Conservation (phyloP, 2,888 invertebrate species). For the Tipula unca region DNA sequence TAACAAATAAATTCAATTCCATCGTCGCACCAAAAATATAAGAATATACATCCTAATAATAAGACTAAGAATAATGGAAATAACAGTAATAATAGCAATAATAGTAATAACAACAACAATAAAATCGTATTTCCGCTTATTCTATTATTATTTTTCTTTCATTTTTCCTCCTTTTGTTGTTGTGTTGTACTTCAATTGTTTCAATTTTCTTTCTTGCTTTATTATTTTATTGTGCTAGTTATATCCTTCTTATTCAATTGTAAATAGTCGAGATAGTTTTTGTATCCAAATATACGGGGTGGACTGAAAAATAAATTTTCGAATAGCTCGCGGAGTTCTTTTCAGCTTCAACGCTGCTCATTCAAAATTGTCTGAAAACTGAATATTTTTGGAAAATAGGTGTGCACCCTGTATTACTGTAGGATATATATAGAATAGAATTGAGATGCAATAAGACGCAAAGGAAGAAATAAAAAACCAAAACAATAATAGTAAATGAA, state of each 20-base stretch:
- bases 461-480: neutral
- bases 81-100: neutral
- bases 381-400: no score
- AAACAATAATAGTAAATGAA: neutral
- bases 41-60: neutral
- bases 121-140: neutral
- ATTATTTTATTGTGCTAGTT: conserved; percentile 2
- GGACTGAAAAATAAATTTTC: no score
- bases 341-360: no score
- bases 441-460: neutral
- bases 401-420: no score
- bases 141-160: neutral
- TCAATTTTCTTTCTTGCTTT: neutral
- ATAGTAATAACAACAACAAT: no score
- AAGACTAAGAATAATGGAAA: neutral
- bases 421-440: neutral
- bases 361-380: no score
- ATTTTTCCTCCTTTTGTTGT: neutral
- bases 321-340: no score
- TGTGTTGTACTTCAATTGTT: neutral
- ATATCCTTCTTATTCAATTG: neutral
- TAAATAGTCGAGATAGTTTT: neutral
- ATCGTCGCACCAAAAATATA: neutral
- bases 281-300: neutral
- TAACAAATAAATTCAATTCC: neutral